Percentiles rank a stretch among this genome's conserved stretches.
phyloP scores from a whole-genome alignment of 2,888 invertebrate species.

The Callyntrura guangdongensis region DNA sequence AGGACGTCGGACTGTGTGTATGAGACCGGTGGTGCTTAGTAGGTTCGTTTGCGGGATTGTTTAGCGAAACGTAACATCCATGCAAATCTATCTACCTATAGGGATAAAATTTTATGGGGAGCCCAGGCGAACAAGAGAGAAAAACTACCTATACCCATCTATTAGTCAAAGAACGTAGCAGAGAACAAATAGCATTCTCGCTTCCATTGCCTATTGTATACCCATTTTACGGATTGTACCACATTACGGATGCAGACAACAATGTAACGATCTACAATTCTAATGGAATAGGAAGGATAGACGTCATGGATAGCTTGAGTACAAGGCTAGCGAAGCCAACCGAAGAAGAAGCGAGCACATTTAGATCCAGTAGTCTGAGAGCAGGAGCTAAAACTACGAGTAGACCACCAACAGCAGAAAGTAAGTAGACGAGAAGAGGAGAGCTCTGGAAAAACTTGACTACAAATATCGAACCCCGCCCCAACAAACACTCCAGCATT shows the following conservation, averaged over 20 bases:
- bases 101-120: conserved; percentile 42
- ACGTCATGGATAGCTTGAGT: conserved; percentile 63
- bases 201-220: neutral
- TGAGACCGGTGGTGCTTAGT: neutral
- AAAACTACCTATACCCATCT: neutral
- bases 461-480: conserved; percentile 73
- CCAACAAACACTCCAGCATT: conserved; percentile 67
- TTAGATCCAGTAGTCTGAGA: conserved; percentile 55
- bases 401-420: conserved; percentile 17
- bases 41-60: neutral
- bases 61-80: neutral
- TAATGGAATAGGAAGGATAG: conserved; percentile 70
- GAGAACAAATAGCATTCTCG: neutral
- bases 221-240: conserved; percentile 42
- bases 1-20: neutral
- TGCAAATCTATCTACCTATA: neutral
- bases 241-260: conserved; percentile 54
- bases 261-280: conserved; percentile 69
- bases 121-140: conserved; percentile 3
- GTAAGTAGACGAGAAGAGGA: conserved; percentile 6
- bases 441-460: conserved; percentile 69
- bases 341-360: conserved; percentile 69
- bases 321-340: conserved; percentile 66
- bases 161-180: neutral
- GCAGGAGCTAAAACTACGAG: conserved; percentile 38